These are phyloP conservation scores for Macroglossus sobrinus DNA, from an alignment of 2,113 vertebrate species.

Conservation along the genomic window DNA sequence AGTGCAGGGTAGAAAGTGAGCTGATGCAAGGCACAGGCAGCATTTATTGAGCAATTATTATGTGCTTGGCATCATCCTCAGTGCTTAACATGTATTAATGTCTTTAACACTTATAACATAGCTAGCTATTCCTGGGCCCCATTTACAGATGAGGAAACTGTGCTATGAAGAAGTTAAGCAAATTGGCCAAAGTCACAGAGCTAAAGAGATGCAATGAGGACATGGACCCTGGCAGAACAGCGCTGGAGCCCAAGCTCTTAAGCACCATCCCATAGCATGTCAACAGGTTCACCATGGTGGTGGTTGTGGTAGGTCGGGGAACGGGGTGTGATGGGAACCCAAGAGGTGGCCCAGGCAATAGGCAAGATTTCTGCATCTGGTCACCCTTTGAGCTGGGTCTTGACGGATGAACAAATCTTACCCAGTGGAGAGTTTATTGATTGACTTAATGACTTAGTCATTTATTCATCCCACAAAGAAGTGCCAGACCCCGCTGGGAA, in stretches of 20 bases:
- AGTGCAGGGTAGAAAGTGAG: neutral
- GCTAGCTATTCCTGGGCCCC: too few relatives aligned
- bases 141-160: neutral
- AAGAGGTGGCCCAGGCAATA: fast-evolving
- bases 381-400: neutral
- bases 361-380: neutral
- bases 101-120: neutral
- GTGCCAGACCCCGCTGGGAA: neutral
- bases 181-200: neutral
- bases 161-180: neutral
- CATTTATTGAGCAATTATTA: neutral
- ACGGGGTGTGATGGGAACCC: fast-evolving
- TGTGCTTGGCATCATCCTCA: neutral
- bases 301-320: fast-evolving
- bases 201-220: fast-evolving
- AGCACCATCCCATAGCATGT: fast-evolving
- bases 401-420: neutral
- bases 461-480: neutral
- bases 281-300: fast-evolving
- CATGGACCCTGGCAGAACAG: fast-evolving
- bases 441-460: neutral
- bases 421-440: neutral
- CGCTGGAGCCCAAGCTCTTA: neutral
- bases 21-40: fast-evolving
- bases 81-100: too few relatives aligned